Base-by-base conservation (phyloP, 2,113 vertebrate genomes). In the Ophiodon elongatus region DNA sequence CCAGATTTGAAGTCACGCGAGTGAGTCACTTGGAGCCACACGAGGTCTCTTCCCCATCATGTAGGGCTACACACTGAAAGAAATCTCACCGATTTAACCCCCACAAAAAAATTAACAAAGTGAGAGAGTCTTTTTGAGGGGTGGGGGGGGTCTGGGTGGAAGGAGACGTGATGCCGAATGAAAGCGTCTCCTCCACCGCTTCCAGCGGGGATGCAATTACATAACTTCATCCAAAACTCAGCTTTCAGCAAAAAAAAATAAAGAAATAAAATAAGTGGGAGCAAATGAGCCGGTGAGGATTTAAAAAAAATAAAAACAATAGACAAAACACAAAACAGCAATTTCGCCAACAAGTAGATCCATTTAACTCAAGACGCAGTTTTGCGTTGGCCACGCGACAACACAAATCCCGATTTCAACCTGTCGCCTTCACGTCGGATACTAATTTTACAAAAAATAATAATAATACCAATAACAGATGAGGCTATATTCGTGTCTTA, bases 211-310 rank as follows among this genome's bases (percentile, higher is more conserved):
- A 56, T 29, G 56, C 71, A 80, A 67, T 93, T 93, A 93, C 89
- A 86, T 93, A 94, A 94, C 90, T 94, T 93, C 86, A 71, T 76
- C 74, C 29, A 1, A 91, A 92, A 90, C 83, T 92, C 88, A 73
- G 81, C 62, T 79, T 39, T 59, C 0, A 25, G 68, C 29, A 56
- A 82, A 56, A 68, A 23, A 47, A 54, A 50, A 4, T 4, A 21
- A 21, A n/a, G n/a, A 17, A 60, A 29, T 1, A 25, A 41, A 72
- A n/a, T n/a, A n/a, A 81, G 72, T 70, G 71, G 17, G 8, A 62
- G 62, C 6, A 64, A 82, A 84, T 23, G 29, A 84, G 43, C 9
- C 27, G 1, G 67, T 2, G 6, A 23, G 27, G 29, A 29, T 31
- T 7, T 3, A 4, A 41, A 41, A 41, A 9, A 6, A 43, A 43